Base-by-base conservation (phyloP, 2,797 vertebrate species). In the Lacerta bilineata region DNA sequence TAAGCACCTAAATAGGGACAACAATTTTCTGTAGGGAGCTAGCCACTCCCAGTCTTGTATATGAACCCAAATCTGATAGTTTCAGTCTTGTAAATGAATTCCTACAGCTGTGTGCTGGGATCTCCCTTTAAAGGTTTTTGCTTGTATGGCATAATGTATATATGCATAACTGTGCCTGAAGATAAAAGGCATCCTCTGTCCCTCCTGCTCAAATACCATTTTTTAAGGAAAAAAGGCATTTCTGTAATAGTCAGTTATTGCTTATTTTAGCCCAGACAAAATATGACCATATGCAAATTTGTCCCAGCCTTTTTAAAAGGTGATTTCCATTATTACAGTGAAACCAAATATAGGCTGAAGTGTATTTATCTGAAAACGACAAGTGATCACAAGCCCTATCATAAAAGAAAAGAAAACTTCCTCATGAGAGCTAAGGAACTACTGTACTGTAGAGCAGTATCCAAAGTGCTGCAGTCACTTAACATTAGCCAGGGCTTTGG, bases 331-430 rank as follows among this genome's bases (percentile, higher is more conserved):
- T 50, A 29, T 20, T 75, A 18, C 29, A 66, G 2, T 75, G 50
- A 43, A 81, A 81, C 39, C 20, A 64, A 43, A 20, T 74, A 87
- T 64, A 46, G 64, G 3, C n/a, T 43, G 13, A 23, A 39, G 41
- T 23, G 11, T 41, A 55, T 86, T 78, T 74, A 9, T 74, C 2
- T 66, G 29, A 66, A 55, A 78, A 61, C 39, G 46, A 64, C 3
- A 85, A 64, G 55, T 64, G 41, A 13, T 82, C 41, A n/a, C 15
- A 55, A 68, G 11, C 29, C 17, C 18, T 77, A 33, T 39, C 41
- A 66, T 75, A 84, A 27, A 59, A 55, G 29, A 39, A n/a, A 61
- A 41, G 4, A 78, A 79, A 50, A 86, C n/a, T 79, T 79, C 76
- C 29, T 75, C 50, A 55, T 59, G 20, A 36, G 8, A n/a, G 5